These are phyloP conservation scores for Rhyacophila brunnea DNA, from an alignment of 1,140 invertebrate species.

Conservation along the genomic window DNA sequence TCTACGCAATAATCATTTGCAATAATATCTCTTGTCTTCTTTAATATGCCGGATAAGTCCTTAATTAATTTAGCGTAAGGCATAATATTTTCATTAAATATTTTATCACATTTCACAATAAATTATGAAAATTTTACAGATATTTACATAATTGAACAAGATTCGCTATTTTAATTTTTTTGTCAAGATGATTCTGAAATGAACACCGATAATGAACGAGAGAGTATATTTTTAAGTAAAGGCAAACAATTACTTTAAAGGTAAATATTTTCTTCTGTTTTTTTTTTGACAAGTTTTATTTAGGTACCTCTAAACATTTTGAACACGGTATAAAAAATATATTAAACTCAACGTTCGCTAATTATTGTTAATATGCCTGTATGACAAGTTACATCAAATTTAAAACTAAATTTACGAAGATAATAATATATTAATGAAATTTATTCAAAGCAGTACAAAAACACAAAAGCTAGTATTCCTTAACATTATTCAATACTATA, in stretches of 20 bases:
- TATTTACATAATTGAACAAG: constrained; percentile 5
- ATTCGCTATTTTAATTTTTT: constrained; percentile 3
- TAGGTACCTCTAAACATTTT: constrained; percentile 29
- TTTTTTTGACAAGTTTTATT: constrained; percentile 15
- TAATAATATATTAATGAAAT: constrained; percentile 3
- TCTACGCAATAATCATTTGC: too few species aligned
- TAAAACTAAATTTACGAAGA: neutral
- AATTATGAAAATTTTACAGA: constrained; percentile 2
- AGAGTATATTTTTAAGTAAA: constrained; percentile 8
- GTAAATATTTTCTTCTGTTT: neutral
- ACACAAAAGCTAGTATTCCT: too few species aligned
- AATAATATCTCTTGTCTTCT: too few species aligned
- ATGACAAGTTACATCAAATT: neutral
- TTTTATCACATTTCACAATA: constrained; percentile 18
- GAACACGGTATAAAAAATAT: constrained; percentile 33
- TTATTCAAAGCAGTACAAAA: constrained; percentile 1
- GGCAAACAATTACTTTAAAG: constrained; percentile 6
- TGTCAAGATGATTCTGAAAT: constrained; percentile 3
- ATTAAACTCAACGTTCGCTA: constrained; percentile 25
- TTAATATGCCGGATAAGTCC: too few species aligned
- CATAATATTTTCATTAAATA: constrained; percentile 21
- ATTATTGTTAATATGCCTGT: constrained; percentile 23
- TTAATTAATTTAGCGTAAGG: constrained; percentile 14
- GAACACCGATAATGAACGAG: constrained; percentile 15
- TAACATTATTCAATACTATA: too few species aligned